Conservation (phyloP, 2,797 vertebrate species). For the Crocodylus rhombifer region DNA sequence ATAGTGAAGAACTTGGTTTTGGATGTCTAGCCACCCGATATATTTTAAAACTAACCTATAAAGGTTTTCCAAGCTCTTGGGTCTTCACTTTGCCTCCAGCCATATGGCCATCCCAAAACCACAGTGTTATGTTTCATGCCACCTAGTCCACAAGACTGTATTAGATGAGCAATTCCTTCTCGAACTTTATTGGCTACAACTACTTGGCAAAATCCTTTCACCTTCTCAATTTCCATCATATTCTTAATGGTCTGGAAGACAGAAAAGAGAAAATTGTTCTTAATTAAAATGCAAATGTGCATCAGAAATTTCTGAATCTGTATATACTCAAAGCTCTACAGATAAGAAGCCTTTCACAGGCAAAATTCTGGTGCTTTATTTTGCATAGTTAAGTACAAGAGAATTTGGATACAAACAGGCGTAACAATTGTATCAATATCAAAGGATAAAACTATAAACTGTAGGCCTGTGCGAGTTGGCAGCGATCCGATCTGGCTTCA, state of each 20-base stretch:
- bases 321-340: neutral
- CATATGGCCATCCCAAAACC: slow-evolving; percentile 97
- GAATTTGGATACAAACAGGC: neutral
- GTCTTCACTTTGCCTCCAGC: slow-evolving; percentile 98
- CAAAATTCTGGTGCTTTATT: neutral
- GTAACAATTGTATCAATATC: too few relatives aligned
- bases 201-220: slow-evolving; percentile 98
- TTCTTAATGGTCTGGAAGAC: slow-evolving; percentile 94
- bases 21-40: neutral
- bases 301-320: neutral
- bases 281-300: neutral
- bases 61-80: slow-evolving; percentile 98
- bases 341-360: neutral
- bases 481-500: too few relatives aligned
- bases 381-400: neutral
- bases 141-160: slow-evolving; percentile 96
- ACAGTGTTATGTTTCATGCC: slow-evolving; percentile 99
- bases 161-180: slow-evolving; percentile 94
- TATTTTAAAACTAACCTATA: slow-evolving; percentile 87
- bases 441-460: too few relatives aligned
- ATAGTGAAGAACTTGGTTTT: neutral
- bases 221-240: slow-evolving; percentile 98
- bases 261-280: neutral
- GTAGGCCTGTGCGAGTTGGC: too few relatives aligned
- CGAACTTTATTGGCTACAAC: slow-evolving; percentile 94